Conservation (phyloP, 2,113 vertebrate genomes). For the Passer domesticus region DNA sequence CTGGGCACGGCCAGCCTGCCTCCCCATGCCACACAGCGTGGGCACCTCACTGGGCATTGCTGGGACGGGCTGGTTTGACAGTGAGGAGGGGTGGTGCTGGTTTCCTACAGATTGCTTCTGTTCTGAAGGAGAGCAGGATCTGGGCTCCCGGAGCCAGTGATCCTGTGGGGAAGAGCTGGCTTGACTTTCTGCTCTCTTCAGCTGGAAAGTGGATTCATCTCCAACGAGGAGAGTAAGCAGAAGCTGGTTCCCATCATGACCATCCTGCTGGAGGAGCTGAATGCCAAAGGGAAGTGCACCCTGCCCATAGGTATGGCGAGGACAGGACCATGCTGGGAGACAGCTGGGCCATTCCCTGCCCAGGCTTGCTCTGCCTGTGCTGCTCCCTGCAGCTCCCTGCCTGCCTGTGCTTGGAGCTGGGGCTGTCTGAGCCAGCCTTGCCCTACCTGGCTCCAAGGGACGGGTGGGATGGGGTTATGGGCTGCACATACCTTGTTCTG, state of each 20-base stretch:
- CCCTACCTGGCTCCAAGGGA: background rate
- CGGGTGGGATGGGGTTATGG: background rate
- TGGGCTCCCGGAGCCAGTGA: accelerated
- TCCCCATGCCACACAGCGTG: accelerated
- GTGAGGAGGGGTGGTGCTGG: background rate
- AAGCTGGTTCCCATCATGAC: constrained; percentile 96
- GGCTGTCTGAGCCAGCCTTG: background rate
- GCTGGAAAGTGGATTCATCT: constrained; percentile 96
- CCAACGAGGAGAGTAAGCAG: constrained; percentile 95
- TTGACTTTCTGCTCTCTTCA: constrained; percentile 47
- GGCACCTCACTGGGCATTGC: background rate
- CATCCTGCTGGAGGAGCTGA: constrained; percentile 92
- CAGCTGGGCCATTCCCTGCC: background rate
- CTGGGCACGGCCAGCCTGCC: accelerated
- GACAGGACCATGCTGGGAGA: background rate
- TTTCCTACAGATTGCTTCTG: background rate
- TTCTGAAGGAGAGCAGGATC: background rate
- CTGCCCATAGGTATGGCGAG: constrained; percentile 80
- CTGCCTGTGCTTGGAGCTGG: background rate
- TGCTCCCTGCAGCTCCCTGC: background rate
- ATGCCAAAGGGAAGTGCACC: constrained; percentile 91
- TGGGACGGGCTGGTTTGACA: background rate
- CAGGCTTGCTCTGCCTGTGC: accelerated
- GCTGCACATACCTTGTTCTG: background rate
- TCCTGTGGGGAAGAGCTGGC: background rate